phyloP scores from a whole-genome alignment of 92 coral and sea anemone genomes.

The Plumapathes pennacea region DNA sequence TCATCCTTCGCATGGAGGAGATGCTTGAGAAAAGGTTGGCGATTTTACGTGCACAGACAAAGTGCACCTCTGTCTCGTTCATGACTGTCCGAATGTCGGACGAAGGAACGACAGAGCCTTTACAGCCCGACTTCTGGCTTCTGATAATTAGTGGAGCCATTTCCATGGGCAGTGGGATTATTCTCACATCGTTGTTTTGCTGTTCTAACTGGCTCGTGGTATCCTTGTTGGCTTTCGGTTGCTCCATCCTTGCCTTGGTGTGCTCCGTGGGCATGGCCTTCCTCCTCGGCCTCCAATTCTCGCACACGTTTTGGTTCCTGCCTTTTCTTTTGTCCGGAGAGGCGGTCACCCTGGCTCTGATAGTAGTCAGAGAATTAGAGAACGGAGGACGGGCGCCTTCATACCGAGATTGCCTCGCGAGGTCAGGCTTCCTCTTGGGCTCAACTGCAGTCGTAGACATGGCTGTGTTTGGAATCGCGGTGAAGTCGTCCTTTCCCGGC shows the following conservation, averaged over 20 bases:
- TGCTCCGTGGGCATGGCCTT: conserved; percentile 21
- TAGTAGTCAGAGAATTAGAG: conserved; percentile 22
- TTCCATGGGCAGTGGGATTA: too few relatives aligned
- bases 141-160: too few relatives aligned
- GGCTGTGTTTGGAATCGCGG: conserved; percentile 20
- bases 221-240: not conserved
- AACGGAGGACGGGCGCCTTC: conserved; percentile 8
- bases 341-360: conserved; percentile 12
- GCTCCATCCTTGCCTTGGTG: not conserved
- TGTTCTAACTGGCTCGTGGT: not conserved
- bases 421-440: conserved; percentile 23
- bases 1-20: not conserved
- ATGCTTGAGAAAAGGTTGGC: conserved; percentile 2
- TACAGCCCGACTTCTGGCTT: not conserved
- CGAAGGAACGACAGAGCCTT: not conserved
- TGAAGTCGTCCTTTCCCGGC: conserved; percentile 47
- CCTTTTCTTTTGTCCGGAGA: conserved; percentile 36
- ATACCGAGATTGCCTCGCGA: conserved; percentile 23
- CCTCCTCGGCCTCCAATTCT: conserved; percentile 6
- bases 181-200: not conserved
- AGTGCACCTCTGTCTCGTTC: conserved; percentile 1
- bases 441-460: conserved; percentile 19
- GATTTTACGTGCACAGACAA: not conserved
- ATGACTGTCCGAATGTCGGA: not conserved
- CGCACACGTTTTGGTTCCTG: conserved; percentile 16